These are phyloP conservation scores for Amphipoea oculea DNA, from an alignment of 2,888 invertebrate species.

Conservation along the genomic window DNA sequence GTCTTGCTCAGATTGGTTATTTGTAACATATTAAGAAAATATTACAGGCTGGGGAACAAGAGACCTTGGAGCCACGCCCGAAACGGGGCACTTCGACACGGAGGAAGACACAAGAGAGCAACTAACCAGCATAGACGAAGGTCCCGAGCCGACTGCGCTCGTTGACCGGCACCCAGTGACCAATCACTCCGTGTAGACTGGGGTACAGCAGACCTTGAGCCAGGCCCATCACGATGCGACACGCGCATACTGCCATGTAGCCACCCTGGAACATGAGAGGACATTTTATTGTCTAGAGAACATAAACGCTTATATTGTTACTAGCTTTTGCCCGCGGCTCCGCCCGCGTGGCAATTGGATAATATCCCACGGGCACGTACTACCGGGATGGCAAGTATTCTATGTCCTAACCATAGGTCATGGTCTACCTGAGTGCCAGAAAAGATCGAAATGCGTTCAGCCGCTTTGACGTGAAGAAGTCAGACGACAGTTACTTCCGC, in stretches of 20 bases:
- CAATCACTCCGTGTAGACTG: slow-evolving; percentile 92
- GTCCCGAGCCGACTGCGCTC: slow-evolving; percentile 93
- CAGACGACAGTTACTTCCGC: neutral
- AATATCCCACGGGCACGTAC: too few species aligned
- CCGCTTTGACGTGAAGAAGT: too few species aligned
- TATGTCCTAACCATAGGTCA: too few species aligned
- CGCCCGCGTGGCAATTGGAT: too few species aligned
- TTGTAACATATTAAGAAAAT: neutral
- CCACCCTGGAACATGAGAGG: slow-evolving; percentile 75
- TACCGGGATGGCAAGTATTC: neutral
- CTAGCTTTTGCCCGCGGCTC: neutral
- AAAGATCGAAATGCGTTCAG: neutral
- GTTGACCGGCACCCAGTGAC: slow-evolving; percentile 92
- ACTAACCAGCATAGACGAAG: slow-evolving; percentile 91
- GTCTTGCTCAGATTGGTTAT: neutral
- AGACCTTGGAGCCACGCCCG: neutral
- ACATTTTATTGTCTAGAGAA: neutral
- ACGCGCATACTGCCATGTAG: slow-evolving; percentile 84
- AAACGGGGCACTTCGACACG: too few species aligned
- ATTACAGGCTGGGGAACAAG: too few species aligned
- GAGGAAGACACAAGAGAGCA: too few species aligned
- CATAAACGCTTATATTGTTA: neutral
- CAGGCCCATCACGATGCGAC: slow-evolving; percentile 92
- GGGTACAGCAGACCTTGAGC: slow-evolving; percentile 93
- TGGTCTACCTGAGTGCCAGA: neutral